Evolutionary conservation across 2,797 vertebrate genomes (phyloP), one percentile per base, ranked within the genome.

Genomic region (Pantherophis alleghaniensis): DNA sequence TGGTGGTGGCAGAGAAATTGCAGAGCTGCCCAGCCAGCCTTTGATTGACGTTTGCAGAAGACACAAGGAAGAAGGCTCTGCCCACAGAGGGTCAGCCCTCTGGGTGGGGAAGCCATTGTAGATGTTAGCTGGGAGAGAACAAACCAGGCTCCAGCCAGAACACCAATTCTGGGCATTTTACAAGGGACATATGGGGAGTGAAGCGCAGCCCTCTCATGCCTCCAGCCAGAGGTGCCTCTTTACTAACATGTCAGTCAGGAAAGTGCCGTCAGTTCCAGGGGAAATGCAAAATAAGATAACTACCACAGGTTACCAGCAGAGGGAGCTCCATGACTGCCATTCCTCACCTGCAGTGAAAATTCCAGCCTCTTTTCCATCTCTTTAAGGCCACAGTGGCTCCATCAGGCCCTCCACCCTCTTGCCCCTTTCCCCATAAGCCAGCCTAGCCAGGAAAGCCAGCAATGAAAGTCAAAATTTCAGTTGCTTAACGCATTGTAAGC

Each of bases 101-200:
- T 4, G 28, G 89, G 0, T 5, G 28, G 53, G 61, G 14, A 26
- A 61, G 12, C 24, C 1, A 61, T 2, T 11, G 16, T 9, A 16
- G n/a, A 18, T 7, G 37, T 24, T 37, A 18, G 37, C 4, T 10
- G 20, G 37, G 74, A 42, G 74, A 83, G 9, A 42, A 37, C 2
- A 79, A 74, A 16, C 32, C n/a, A 9, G 69, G 69, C 7, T 4
- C 20, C 7, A 22, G 37, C 20, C 37, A 5, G 37, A 83, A 47
- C 9, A 2, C 9, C 20, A 37, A 2, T 53, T 53, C 28, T 26
- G 89, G 4, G 5, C 14, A 2, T 47, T 83, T n/a, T 7, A 6
- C 14, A 32, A 28, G 22, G 28, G 74, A 3, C 57, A 2, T 2
- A 0, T 0, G 1, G 9, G 12, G 37, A 59, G 14, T 0, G 16